These are phyloP conservation scores for Drosophila novamexicana DNA, from an alignment of 1,140 invertebrate species.

Conservation along the genomic window DNA sequence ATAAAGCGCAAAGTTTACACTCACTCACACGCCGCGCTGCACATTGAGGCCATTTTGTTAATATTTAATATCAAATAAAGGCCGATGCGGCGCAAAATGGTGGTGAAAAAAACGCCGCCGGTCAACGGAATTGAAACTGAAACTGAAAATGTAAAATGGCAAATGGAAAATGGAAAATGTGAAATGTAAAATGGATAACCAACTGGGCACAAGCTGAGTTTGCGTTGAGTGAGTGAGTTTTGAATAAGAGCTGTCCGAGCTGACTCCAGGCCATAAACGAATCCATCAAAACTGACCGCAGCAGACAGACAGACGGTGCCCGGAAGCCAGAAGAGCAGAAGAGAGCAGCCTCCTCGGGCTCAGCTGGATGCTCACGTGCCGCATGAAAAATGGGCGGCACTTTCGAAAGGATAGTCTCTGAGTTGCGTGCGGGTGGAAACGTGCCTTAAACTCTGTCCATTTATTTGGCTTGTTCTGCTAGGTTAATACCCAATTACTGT, in stretches of 20 bases:
- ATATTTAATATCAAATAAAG: slow-evolving; percentile 83
- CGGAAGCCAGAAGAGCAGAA: not conserved
- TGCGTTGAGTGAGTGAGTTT: slow-evolving; percentile 41
- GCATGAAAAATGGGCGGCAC: slow-evolving; percentile 62
- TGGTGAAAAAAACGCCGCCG: slow-evolving; percentile 27
- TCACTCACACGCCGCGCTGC: slow-evolving; percentile 51
- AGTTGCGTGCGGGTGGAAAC: slow-evolving; percentile 33
- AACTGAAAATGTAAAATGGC: slow-evolving; percentile 47
- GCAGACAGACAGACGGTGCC: slow-evolving; percentile 12
- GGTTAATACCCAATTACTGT: slow-evolving; percentile 84
- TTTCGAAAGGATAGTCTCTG: slow-evolving; percentile 33
- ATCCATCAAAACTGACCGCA: slow-evolving; percentile 75
- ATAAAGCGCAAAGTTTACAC: slow-evolving; percentile 76
- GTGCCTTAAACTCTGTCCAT: slow-evolving; percentile 77
- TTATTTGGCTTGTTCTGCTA: slow-evolving; percentile 56
- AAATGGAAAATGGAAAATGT: slow-evolving; percentile 29
- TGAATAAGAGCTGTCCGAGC: slow-evolving; percentile 31
- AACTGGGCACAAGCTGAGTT: slow-evolving; percentile 13
- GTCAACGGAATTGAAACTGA: slow-evolving; percentile 56
- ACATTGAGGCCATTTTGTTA: slow-evolving; percentile 83
- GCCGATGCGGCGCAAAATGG: slow-evolving; percentile 48
- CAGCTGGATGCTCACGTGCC: slow-evolving; percentile 37
- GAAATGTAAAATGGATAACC: slow-evolving; percentile 20
- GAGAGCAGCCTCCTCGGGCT: too few species aligned
- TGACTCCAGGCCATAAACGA: slow-evolving; percentile 34